These are phyloP conservation scores for Zelleria hepariella DNA, from an alignment of 2,888 invertebrate species.

Conservation along the genomic window DNA sequence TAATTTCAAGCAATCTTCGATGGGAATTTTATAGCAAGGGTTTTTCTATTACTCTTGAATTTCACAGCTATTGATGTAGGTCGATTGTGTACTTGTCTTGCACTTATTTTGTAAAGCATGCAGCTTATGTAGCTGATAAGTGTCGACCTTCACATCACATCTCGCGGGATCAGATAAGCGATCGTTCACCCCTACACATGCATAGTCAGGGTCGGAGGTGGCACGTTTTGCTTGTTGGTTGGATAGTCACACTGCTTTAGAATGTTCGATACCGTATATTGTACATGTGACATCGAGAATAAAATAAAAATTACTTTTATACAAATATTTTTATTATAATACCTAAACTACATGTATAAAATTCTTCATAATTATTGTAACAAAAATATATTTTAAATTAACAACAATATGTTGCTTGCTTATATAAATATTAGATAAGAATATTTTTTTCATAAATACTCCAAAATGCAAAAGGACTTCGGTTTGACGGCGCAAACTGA, in stretches of 20 bases:
- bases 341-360: background rate
- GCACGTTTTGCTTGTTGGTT: slow-evolving; percentile 13
- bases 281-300: no score
- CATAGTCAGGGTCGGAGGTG: slow-evolving; percentile 42
- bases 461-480: background rate
- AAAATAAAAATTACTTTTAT: background rate
- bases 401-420: background rate
- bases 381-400: background rate
- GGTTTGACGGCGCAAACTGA: background rate
- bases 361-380: background rate
- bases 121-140: slow-evolving; percentile 10
- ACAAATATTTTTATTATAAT: background rate
- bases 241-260: background rate
- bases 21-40: no score
- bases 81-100: background rate
- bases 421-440: background rate
- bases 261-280: no score
- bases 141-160: slow-evolving; percentile 15
- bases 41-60: no score
- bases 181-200: slow-evolving; percentile 36
- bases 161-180: slow-evolving; percentile 42
- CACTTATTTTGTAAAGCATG: slow-evolving; percentile 3
- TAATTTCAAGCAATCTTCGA: no score
- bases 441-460: background rate
- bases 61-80: no score